Percentiles rank a stretch among this genome's conserved stretches.
These are phyloP conservation scores for Charina bottae DNA, from an alignment of 2,113 vertebrate genomes.

Conservation along the genomic window DNA sequence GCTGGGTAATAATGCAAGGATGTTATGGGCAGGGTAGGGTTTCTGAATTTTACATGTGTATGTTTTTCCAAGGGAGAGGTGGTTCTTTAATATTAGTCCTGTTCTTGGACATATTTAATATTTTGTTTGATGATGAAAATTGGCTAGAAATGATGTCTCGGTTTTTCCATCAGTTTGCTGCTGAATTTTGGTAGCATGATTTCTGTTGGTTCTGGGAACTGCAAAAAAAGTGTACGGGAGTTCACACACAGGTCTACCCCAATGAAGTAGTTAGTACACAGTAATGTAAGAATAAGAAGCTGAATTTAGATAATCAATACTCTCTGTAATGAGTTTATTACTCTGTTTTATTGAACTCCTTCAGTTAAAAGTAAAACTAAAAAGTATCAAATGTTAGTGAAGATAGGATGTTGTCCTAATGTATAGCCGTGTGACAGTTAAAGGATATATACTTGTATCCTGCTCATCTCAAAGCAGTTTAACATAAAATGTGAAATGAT, in stretches of 20 bases:
- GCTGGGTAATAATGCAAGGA: too few relatives aligned
- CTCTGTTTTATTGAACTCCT: not conserved
- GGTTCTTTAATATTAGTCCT: not conserved
- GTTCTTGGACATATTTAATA: not conserved
- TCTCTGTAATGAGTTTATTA: not conserved
- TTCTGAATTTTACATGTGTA: not conserved
- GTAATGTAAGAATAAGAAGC: not conserved
- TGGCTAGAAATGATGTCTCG: not conserved
- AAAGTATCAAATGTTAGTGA: not conserved
- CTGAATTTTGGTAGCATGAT: not conserved
- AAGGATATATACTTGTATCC: not conserved
- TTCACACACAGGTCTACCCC: not conserved
- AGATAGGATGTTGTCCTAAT: not conserved
- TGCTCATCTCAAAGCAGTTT: not conserved
- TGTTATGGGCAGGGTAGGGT: not conserved
- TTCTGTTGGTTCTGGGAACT: not conserved
- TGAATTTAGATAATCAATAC: not conserved
- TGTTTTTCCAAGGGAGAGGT: not conserved
- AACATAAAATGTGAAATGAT: too few relatives aligned
- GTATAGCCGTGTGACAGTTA: not conserved
- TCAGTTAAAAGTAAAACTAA: not conserved
- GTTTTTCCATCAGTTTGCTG: not conserved
- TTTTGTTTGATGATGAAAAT: not conserved
- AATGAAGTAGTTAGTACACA: not conserved
- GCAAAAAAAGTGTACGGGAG: not conserved